Evolutionary conservation across 1,140 invertebrate genomes (phyloP).

Genomic region (Octopus bimaculoides): DNA sequence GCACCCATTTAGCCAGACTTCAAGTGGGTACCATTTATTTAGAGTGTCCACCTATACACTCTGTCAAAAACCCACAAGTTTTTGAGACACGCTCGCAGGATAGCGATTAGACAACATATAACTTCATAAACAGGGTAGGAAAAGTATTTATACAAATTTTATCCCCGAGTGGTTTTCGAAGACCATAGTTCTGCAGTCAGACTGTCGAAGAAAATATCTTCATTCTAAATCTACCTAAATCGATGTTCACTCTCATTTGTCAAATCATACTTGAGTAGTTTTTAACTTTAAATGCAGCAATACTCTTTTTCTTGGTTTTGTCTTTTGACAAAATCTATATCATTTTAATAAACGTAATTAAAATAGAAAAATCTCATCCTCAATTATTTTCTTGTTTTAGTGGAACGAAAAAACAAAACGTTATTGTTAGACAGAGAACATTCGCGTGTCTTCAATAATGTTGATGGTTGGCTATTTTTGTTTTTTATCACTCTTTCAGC

Average conservation of each 20-base stretch:
- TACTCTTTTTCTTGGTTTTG: not conserved
- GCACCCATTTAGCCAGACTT: not conserved
- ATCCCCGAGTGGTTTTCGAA: not conserved
- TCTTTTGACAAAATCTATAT: constrained; percentile 2
- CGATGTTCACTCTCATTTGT: not conserved
- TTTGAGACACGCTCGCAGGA: not conserved
- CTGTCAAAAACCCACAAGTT: constrained; percentile 1
- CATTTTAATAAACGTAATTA: constrained; percentile 1
- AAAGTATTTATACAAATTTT: not conserved
- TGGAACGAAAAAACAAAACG: not conserved
- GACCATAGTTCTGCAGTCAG: not conserved
- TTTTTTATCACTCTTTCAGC: not conserved
- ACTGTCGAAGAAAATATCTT: not conserved
- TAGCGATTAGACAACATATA: not conserved
- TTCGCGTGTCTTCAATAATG: constrained; percentile 5
- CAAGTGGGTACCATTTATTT: not conserved
- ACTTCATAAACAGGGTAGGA: not conserved
- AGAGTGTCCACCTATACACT: not conserved
- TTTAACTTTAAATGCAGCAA: not conserved
- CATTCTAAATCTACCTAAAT: not conserved
- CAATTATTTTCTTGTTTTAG: constrained; percentile 1
- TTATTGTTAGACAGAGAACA: not conserved
- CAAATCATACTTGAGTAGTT: not conserved
- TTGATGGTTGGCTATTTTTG: constrained; percentile 1
- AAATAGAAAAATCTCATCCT: not conserved